Base-by-base conservation (phyloP, 2,888 invertebrate species). In the Salticus scenicus region DNA sequence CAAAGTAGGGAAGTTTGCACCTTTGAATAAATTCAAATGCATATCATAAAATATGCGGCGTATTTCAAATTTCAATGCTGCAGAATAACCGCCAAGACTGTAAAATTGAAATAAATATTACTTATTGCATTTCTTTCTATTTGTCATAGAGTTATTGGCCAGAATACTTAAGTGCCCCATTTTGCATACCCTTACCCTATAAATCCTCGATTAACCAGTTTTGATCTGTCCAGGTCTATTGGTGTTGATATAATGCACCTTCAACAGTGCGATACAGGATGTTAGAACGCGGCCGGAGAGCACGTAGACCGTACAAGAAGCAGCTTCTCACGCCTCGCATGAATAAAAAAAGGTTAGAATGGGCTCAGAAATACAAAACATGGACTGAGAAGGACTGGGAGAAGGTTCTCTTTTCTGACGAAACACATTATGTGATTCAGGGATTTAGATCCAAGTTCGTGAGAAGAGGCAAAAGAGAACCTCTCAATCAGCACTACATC, bases 261-360 rank as follows among this genome's bases (percentile, higher is more conserved):
- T 64, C 30, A 64, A 64, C 64, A 64, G 64, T 64, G 27, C 1
- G 64, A 64, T 64, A 64, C 64, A 64, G 64, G 64, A 0, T 64
- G 0, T 64, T 28, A 64, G 27, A 64, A 64, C 8, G 64, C 12
- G 64, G 64, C 10, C 64, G 64, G 4, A 28, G 28, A 64, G 64
- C 27, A 64, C 27, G 64, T 64, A 12, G 64, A 27, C 64, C 67
- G 1, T 69, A 69, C 20, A 66, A 66, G 17, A 66, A 66, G 30
- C 1, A 66, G 17, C 66, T 28, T 28, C 30, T 66, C 8, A 66
- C 66, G 1, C 10, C 28, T 27, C 66, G 28, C 17, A 28, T 66
- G 30, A 28, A 30, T 12, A 66, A 28, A 66, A 66, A 66, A 30
- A 1, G 28, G 1, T 7, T 66, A 12, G 10, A 28, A 14, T 66